Conservation (phyloP, 2,797 vertebrate species). For the Hydrocynus forskahlii region DNA sequence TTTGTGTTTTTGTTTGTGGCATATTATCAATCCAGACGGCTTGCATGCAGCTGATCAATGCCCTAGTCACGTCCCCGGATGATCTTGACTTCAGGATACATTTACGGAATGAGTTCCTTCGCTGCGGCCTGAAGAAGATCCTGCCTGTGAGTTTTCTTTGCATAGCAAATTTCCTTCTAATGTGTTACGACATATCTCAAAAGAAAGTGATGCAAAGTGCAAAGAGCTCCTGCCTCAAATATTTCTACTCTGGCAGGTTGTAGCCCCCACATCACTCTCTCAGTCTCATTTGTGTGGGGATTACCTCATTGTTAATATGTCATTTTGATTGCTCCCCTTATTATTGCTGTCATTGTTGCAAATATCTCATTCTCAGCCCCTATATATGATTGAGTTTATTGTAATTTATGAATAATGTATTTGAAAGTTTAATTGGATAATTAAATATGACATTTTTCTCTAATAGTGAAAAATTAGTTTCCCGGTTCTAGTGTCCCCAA, state of each 20-base stretch:
- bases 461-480: constrained; percentile 74
- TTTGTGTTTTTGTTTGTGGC: constrained; percentile 25
- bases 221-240: neutral
- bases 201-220: neutral
- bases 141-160: constrained; percentile 85
- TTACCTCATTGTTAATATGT: constrained; percentile 78
- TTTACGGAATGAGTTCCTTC: constrained; percentile 94
- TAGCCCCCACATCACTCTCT: constrained; percentile 73
- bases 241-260: constrained; percentile 14
- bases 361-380: constrained; percentile 75
- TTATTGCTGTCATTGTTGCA: constrained; percentile 78
- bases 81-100: constrained; percentile 99
- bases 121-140: constrained; percentile 93
- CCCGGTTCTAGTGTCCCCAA: constrained; percentile 44
- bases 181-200: neutral
- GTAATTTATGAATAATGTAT: constrained; percentile 71
- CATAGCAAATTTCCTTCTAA: neutral
- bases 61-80: constrained; percentile 93
- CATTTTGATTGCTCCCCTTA: constrained; percentile 76
- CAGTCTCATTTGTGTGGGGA: constrained; percentile 77
- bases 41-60: constrained; percentile 99
- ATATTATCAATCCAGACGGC: constrained; percentile 81
- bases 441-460: constrained; percentile 71
- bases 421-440: constrained; percentile 67
- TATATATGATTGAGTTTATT: constrained; percentile 68